phyloP scores from a whole-genome alignment of 1,140 invertebrate species.

The Andricus grossulariae region DNA sequence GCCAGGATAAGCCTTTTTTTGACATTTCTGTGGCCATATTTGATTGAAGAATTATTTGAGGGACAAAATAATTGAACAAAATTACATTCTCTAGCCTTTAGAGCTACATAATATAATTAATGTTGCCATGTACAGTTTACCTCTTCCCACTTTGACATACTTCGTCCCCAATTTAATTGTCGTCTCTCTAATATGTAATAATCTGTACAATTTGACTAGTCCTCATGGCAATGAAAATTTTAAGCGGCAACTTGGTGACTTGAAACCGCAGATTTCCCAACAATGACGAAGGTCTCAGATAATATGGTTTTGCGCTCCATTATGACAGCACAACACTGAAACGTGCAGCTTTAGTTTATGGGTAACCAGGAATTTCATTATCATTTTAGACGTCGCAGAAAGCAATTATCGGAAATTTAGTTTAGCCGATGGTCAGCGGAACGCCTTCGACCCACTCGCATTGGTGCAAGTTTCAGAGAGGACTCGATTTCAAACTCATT shows the following conservation, averaged over 20 bases:
- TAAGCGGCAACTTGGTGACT: background rate
- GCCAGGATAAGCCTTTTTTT: no score
- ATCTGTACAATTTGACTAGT: no score
- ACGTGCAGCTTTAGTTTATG: constrained; percentile 46
- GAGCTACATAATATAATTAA: no score
- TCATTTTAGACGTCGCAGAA: constrained; percentile 70
- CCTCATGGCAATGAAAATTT: constrained; percentile 6
- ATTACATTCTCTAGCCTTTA: no score
- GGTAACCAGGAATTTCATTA: constrained; percentile 71
- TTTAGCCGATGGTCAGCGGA: constrained; percentile 64
- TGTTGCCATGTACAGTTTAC: no score
- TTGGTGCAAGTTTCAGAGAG: constrained; percentile 32
- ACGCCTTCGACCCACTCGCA: constrained; percentile 48
- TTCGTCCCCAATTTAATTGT: no score
- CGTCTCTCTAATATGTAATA: no score
- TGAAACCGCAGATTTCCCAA: background rate
- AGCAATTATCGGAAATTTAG: constrained; percentile 74
- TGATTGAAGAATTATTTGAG: no score
- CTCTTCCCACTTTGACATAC: no score
- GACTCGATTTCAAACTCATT: no score
- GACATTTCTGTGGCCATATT: no score
- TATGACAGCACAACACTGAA: constrained; percentile 44
- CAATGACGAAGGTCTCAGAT: constrained; percentile 4
- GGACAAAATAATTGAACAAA: no score
- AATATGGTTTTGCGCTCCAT: constrained; percentile 32